Conservation (phyloP, 1,140 invertebrate species). For the Campoletis sonorensis region DNA sequence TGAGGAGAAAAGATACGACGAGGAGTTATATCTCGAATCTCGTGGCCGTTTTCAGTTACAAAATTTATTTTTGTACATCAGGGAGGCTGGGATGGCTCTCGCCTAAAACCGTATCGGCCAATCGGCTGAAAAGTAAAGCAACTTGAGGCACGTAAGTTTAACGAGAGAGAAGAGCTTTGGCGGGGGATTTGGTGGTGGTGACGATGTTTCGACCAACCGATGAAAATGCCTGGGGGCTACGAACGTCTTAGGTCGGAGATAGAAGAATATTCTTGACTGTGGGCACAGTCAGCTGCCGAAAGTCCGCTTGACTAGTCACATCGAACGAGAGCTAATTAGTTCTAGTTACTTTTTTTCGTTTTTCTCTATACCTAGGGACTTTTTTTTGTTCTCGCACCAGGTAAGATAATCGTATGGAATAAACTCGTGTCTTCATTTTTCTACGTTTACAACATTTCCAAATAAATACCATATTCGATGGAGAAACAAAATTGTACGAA, state of each 20-base stretch:
- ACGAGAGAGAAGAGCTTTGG: neutral
- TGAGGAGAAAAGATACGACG: neutral
- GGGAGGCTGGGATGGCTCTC: slow-evolving; percentile 61
- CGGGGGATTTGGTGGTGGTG: neutral
- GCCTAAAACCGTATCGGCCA: slow-evolving; percentile 72
- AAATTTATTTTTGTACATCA: slow-evolving; percentile 73
- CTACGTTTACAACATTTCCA: neutral
- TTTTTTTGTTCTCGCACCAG: slow-evolving; percentile 29
- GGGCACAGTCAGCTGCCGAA: slow-evolving; percentile 77
- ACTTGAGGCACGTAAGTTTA: neutral
- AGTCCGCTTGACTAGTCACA: slow-evolving; percentile 78
- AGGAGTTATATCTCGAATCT: too few relatives aligned
- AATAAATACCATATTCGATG: too few relatives aligned
- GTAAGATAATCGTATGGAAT: slow-evolving; percentile 29
- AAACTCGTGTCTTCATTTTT: neutral
- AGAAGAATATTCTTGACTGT: slow-evolving; percentile 56
- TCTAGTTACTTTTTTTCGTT: slow-evolving; percentile 19
- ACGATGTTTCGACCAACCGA: slow-evolving; percentile 48
- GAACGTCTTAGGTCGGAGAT: slow-evolving; percentile 56
- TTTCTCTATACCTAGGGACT: slow-evolving; percentile 58
- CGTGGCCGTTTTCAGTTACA: slow-evolving; percentile 74
- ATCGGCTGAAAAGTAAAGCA: slow-evolving; percentile 52
- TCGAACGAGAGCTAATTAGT: slow-evolving; percentile 45
- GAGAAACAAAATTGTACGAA: too few relatives aligned
- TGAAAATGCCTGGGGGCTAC: slow-evolving; percentile 54